Percentiles rank a stretch among this genome's conserved stretches.
Evolutionary conservation across 2,797 vertebrate genomes (phyloP).

Genomic region (Agapornis canus): DNA sequence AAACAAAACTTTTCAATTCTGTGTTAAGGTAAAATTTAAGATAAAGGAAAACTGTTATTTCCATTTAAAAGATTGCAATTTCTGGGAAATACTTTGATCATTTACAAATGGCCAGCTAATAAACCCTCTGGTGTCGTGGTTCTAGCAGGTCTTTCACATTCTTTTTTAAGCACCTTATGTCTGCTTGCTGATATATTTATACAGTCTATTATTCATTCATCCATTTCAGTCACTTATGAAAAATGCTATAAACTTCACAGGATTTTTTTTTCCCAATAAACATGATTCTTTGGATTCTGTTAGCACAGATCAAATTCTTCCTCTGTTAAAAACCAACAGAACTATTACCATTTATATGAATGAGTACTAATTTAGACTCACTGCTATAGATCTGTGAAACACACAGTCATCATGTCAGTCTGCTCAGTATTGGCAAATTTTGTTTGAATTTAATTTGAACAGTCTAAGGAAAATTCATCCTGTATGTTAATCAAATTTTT

Average conservation of each 20-base stretch:
- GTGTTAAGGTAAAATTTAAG: conserved; percentile 5
- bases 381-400: not conserved
- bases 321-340: not conserved
- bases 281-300: not conserved
- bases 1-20: not conserved
- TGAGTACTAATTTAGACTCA: not conserved
- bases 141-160: not conserved
- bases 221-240: not conserved
- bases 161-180: not conserved
- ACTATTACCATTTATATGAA: not conserved
- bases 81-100: conserved; percentile 42
- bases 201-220: not conserved
- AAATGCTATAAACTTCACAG: fast-evolving
- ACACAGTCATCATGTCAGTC: not conserved
- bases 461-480: not conserved
- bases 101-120: not conserved
- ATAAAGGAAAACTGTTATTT: conserved; percentile 38
- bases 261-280: not conserved
- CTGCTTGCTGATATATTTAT: not conserved
- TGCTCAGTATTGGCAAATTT: not conserved
- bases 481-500: not conserved
- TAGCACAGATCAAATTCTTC: not conserved
- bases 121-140: not conserved
- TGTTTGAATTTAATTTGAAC: not conserved
- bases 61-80: conserved; percentile 58